Conservation (phyloP, 2,113 vertebrate species). For the Cyanoliseus patagonus region DNA sequence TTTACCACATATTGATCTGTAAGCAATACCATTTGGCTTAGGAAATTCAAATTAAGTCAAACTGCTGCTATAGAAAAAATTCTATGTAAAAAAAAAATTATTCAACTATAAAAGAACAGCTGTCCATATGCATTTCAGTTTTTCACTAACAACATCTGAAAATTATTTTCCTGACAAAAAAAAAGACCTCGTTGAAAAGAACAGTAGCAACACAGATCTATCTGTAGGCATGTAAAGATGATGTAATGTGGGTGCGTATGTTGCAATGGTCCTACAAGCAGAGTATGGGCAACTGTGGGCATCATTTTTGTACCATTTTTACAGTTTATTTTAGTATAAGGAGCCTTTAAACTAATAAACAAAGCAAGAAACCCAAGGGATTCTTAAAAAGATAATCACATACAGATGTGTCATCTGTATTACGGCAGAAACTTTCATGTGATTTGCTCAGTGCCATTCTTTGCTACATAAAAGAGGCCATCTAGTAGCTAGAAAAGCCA, state of each 20-base stretch:
- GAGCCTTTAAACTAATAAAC: not conserved
- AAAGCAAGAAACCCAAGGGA: not conserved
- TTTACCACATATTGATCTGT: not conserved
- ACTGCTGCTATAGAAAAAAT: not conserved
- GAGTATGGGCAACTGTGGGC: not conserved
- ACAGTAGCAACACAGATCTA: not conserved
- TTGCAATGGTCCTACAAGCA: not conserved
- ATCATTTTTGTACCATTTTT: not conserved
- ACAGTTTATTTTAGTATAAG: not conserved
- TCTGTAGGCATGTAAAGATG: not conserved
- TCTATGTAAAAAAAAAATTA: not conserved
- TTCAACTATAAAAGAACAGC: not conserved
- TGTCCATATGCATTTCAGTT: not conserved
- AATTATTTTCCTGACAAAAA: not conserved
- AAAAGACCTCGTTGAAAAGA: not conserved
- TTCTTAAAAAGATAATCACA: slow-evolving; percentile 23
- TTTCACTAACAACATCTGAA: not conserved
- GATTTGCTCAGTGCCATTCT: not conserved
- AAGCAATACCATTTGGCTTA: not conserved
- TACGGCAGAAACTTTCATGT: not conserved
- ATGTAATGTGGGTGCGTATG: not conserved
- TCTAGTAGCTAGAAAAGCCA: not conserved
- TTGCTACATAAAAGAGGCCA: not conserved
- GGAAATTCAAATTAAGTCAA: not conserved
- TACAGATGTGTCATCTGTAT: not conserved